Conservation (phyloP, 2,113 vertebrate species). For the Addax nasomaculatus region DNA sequence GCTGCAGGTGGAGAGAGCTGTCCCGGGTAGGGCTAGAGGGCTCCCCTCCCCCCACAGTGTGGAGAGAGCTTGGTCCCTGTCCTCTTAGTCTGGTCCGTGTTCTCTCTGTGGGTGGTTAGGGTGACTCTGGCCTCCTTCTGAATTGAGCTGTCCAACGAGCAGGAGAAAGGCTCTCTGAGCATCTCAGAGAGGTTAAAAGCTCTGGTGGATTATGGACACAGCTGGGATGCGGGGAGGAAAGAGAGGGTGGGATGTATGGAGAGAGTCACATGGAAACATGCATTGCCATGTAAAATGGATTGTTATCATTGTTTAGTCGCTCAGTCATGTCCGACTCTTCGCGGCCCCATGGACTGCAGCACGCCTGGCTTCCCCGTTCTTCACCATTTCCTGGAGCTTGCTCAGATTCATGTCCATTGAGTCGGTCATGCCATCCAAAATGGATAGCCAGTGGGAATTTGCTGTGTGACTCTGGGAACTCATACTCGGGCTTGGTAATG, state of each 20-base stretch:
- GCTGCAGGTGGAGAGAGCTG: neutral
- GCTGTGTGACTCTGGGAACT: neutral
- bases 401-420: neutral
- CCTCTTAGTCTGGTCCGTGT: neutral
- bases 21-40: neutral
- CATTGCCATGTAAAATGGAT: neutral
- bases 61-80: neutral
- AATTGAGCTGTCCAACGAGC: fast-evolving
- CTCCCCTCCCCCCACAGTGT: fast-evolving
- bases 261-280: neutral
- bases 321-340: neutral
- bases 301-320: neutral
- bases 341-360: neutral
- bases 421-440: neutral
- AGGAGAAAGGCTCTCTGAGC: neutral
- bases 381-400: neutral
- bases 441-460: neutral
- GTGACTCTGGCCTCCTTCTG: neutral
- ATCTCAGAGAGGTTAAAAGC: neutral
- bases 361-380: neutral
- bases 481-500: neutral
- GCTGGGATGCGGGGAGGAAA: neutral
- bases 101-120: neutral
- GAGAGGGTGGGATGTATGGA: neutral
- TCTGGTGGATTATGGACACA: neutral